A percentile compares a stretch with the other conserved stretches of the same genome.
These are phyloP conservation scores for Columba janthina DNA, from an alignment of 2,113 vertebrate genomes.

Conservation along the genomic window DNA sequence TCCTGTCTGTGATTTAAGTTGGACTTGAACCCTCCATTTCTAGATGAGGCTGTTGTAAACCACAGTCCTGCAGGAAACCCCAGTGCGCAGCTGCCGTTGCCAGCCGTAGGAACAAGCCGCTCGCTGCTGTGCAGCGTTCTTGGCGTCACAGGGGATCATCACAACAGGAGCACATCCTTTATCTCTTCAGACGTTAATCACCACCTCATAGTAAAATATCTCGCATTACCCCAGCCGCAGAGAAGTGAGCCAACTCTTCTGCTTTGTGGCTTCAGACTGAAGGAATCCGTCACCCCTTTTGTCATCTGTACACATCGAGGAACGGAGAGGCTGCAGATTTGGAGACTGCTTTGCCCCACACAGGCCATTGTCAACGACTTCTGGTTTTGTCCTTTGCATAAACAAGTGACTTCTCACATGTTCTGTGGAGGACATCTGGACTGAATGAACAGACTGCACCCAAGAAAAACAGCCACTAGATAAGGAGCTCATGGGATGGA, in stretches of 20 bases:
- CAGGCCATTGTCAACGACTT: neutral
- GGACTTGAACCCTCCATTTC: neutral
- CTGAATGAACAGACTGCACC: neutral
- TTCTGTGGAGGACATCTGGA: neutral
- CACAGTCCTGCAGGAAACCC: neutral
- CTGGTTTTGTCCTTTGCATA: neutral
- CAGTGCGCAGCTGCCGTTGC: neutral
- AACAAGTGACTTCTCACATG: neutral
- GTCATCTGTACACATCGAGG: neutral
- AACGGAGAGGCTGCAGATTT: neutral
- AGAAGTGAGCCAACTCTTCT: neutral
- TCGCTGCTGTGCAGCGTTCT: neutral
- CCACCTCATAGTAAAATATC: neutral
- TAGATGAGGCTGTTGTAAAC: neutral
- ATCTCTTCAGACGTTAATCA: neutral
- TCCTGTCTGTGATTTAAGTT: neutral
- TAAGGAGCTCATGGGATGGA: neutral
- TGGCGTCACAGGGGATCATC: accelerated
- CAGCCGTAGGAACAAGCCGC: neutral
- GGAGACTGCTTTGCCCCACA: neutral
- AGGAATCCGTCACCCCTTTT: neutral
- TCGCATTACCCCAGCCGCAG: neutral
- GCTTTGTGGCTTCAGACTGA: neutral
- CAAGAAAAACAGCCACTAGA: neutral
- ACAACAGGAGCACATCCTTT: neutral